phyloP scores from a whole-genome alignment of 2,113 vertebrate species.

The Nothobranchius furzeri region DNA sequence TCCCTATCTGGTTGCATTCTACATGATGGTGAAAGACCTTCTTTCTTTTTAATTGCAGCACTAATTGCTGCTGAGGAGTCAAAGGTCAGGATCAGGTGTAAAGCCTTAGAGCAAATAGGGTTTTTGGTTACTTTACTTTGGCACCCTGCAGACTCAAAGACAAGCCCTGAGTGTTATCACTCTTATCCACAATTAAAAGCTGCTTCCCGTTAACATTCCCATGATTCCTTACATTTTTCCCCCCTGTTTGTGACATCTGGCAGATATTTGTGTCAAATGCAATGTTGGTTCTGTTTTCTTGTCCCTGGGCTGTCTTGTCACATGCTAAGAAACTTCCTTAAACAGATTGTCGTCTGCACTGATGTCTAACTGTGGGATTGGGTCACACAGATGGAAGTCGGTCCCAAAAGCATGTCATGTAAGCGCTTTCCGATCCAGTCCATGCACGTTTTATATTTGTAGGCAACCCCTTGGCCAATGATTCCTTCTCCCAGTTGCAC shows the following conservation, averaged over 20 bases:
- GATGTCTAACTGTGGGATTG: neutral
- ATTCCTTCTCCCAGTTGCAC: constrained; percentile 26
- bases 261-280: constrained; percentile 26
- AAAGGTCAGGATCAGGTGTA: constrained; percentile 34
- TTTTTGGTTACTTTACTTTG: constrained; percentile 2
- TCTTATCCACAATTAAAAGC: neutral
- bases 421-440: no score
- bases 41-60: constrained; percentile 7
- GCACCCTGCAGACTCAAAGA: constrained; percentile 6
- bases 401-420: no score
- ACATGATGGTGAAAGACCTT: neutral
- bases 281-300: constrained; percentile 37
- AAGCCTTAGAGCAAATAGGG: neutral
- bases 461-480: neutral
- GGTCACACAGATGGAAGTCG: neutral
- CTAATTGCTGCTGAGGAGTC: constrained; percentile 16
- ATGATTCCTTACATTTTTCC: constrained; percentile 17
- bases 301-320: constrained; percentile 25
- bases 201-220: constrained; percentile 13
- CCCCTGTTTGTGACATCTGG: constrained; percentile 30
- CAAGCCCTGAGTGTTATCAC: neutral
- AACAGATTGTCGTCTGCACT: neutral
- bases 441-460: neutral
- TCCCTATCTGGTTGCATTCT: constrained; percentile 3
- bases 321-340: constrained; percentile 56